Percentiles rank a stretch among this genome's conserved stretches.
phyloP scores from a whole-genome alignment of 2,888 invertebrate species.

The Amphipyra berbera region DNA sequence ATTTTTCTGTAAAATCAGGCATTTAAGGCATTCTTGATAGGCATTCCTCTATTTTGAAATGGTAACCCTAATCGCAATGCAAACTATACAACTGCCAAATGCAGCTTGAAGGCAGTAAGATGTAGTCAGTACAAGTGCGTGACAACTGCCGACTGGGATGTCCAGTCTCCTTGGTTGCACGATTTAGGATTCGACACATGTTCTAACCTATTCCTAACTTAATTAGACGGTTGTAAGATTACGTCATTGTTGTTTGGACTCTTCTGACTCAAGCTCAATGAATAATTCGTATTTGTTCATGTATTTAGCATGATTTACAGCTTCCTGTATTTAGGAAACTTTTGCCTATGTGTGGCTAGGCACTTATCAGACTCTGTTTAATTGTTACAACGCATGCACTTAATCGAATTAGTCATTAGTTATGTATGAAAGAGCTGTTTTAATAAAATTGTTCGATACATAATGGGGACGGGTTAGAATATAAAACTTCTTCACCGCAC shows the following conservation, averaged over 20 bases:
- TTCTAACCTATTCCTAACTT: conserved; percentile 10
- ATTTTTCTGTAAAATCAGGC: too few species aligned
- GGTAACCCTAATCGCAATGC: too few species aligned
- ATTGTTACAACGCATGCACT: conserved; percentile 10
- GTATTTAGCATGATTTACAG: conserved; percentile 27
- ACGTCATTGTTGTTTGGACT: conserved; percentile 27
- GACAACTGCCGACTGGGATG: too few species aligned
- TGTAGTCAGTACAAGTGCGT: too few species aligned
- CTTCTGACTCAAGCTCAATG: conserved; percentile 46
- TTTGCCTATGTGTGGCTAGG: conserved; percentile 1
- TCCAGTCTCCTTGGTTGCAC: background rate
- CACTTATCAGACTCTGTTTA: conserved; percentile 17
- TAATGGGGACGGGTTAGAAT: background rate
- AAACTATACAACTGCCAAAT: too few species aligned
- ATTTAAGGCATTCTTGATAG: too few species aligned
- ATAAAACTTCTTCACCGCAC: too few species aligned
- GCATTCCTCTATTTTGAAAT: too few species aligned
- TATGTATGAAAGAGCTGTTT: conserved; percentile 8
- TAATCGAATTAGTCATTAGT: conserved; percentile 9
- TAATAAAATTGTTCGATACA: conserved; percentile 9
- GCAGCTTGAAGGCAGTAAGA: too few species aligned
- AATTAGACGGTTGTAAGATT: conserved; percentile 25
- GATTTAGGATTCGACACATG: background rate
- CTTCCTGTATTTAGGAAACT: conserved; percentile 21
- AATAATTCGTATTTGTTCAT: conserved; percentile 38